Conservation (phyloP, 1,140 invertebrate species). For the Phenacoccus solenopsis region DNA sequence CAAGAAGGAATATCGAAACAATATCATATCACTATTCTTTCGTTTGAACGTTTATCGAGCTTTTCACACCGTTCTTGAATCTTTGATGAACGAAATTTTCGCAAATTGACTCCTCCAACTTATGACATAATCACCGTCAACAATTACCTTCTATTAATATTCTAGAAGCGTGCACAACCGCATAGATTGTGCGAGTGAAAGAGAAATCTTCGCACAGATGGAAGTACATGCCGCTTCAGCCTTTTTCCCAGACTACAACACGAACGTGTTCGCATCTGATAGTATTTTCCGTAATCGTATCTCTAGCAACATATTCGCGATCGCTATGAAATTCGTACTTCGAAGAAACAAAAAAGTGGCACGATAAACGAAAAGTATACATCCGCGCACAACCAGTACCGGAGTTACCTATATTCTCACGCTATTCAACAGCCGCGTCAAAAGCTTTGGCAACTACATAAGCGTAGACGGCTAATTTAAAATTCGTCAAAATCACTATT, state of each 20-base stretch:
- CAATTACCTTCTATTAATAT: neutral
- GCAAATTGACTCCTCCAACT: no score
- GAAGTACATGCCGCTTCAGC: neutral
- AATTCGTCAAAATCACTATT: neutral
- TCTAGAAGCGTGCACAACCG: neutral
- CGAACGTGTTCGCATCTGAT: neutral
- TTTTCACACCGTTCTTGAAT: no score
- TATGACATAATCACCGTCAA: neutral
- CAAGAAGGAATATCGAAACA: no score
- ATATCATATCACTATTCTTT: no score
- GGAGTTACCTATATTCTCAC: neutral
- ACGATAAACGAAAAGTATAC: slow-evolving; percentile 1
- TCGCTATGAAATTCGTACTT: neutral
- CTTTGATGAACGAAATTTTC: no score
- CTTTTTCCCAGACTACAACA: neutral
- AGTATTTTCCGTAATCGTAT: neutral
- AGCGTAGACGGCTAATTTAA: neutral
- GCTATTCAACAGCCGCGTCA: neutral
- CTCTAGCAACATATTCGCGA: neutral
- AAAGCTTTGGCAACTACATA: neutral
- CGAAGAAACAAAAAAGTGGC: neutral
- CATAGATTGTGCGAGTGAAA: neutral
- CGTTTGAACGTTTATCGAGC: no score
- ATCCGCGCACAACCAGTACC: neutral
- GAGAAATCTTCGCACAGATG: neutral